Conservation (phyloP, 2,888 invertebrate genomes). For the Synergus japonicus region DNA sequence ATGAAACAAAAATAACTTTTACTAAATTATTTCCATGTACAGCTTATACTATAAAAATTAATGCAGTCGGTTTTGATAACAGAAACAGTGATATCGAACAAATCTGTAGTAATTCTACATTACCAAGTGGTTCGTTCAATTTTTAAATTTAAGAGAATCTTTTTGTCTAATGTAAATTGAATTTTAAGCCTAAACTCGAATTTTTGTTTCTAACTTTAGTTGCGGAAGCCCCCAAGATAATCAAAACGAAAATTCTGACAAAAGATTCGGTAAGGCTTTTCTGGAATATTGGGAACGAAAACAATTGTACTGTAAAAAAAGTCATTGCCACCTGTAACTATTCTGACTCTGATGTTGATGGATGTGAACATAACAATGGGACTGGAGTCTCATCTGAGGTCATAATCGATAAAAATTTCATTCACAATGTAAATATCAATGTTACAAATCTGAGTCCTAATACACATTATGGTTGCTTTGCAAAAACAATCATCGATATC, state of each 20-base stretch:
- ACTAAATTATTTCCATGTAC: slow-evolving; percentile 61
- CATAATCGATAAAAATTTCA: neutral
- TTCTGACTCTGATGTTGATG: slow-evolving; percentile 58
- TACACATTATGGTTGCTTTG: slow-evolving; percentile 65
- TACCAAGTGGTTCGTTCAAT: slow-evolving; percentile 46
- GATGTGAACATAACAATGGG: slow-evolving; percentile 56
- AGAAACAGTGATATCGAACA: slow-evolving; percentile 48
- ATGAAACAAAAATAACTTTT: slow-evolving; percentile 55
- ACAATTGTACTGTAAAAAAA: slow-evolving; percentile 59
- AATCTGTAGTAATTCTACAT: slow-evolving; percentile 47
- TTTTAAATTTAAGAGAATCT: neutral
- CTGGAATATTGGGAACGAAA: slow-evolving; percentile 63
- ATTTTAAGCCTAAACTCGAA: neutral
- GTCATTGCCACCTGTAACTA: slow-evolving; percentile 60
- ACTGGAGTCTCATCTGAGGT: slow-evolving; percentile 36
- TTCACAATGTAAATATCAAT: slow-evolving; percentile 47
- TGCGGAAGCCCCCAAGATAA: neutral
- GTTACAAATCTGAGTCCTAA: slow-evolving; percentile 64
- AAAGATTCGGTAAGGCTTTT: slow-evolving; percentile 54
- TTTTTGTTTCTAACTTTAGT: neutral
- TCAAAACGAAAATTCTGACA: neutral
- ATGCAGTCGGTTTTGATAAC: slow-evolving; percentile 56
- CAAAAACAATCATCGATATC: slow-evolving; percentile 44
- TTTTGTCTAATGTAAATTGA: too few species aligned
- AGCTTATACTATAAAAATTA: slow-evolving; percentile 60